phyloP scores from a whole-genome alignment of 2,797 vertebrate genomes.

The Prionace glauca region DNA sequence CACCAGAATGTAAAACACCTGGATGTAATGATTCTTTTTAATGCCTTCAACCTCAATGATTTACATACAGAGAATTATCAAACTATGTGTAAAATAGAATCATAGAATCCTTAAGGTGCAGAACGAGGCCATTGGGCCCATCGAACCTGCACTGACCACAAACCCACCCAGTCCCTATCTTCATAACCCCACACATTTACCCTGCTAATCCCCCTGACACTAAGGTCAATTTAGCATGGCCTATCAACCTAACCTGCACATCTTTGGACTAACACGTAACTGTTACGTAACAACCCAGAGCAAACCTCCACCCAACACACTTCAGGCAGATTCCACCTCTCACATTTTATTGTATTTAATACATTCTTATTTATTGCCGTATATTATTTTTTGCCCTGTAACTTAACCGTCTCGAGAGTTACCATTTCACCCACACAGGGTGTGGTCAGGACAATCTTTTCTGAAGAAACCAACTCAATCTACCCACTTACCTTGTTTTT shows the following conservation, averaged over 20 bases:
- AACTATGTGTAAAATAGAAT: neutral
- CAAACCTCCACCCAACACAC: neutral
- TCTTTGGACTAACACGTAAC: too few relatives aligned
- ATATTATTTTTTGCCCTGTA: neutral
- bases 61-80: neutral
- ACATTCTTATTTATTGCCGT: neutral
- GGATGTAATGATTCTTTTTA: neutral
- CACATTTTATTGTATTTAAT: neutral
- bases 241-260: too few relatives aligned
- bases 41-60: neutral
- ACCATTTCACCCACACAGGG: neutral
- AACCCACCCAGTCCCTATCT: too few relatives aligned
- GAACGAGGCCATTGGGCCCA: too few relatives aligned
- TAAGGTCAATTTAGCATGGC: too few relatives aligned
- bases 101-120: too few relatives aligned
- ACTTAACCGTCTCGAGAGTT: too few relatives aligned
- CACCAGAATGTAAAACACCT: neutral
- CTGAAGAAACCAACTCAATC: neutral
- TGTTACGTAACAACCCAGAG: neutral
- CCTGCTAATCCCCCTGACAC: too few relatives aligned
- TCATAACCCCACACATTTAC: too few relatives aligned
- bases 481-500: neutral
- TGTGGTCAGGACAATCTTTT: neutral
- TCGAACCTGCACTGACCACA: too few relatives aligned
- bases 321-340: neutral